Evolutionary conservation across 2,797 vertebrate genomes (phyloP).

Genomic region (Gephyroberyx darwinii): DNA sequence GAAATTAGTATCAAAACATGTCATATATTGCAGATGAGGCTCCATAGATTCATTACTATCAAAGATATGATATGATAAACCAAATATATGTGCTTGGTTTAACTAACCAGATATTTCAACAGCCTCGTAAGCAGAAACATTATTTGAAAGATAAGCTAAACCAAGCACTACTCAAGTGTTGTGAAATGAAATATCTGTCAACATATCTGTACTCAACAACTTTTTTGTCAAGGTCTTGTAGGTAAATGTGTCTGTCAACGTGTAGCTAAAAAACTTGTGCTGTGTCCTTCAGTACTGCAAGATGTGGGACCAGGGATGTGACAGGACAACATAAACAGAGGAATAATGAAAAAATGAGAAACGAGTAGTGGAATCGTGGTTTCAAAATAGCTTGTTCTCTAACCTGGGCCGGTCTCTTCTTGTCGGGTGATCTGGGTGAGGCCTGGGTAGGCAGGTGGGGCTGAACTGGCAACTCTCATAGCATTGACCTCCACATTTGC

Average conservation of each 20-base stretch:
- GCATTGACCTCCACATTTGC: conserved; percentile 34
- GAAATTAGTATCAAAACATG: background rate
- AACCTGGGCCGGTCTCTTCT: conserved; percentile 67
- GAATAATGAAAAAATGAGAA: background rate
- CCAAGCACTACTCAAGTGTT: background rate
- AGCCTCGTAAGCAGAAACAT: no score
- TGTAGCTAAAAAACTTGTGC: background rate
- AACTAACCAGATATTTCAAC: no score
- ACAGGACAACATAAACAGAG: no score
- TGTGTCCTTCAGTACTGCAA: background rate
- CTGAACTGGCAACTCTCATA: conserved; percentile 55
- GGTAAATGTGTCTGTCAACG: background rate
- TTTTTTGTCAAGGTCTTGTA: background rate
- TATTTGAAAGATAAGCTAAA: no score
- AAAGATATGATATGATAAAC: no score
- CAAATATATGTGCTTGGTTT: no score
- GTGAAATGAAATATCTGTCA: background rate
- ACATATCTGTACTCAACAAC: background rate
- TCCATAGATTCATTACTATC: background rate
- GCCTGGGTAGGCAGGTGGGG: conserved; percentile 32
- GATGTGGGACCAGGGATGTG: background rate
- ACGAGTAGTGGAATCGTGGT: background rate
- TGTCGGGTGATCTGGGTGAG: conserved; percentile 42
- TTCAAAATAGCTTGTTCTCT: conserved; percentile 7
- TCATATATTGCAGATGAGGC: background rate